Conservation (phyloP, 2,888 invertebrate genomes). For the Limnephilus rhombicus region DNA sequence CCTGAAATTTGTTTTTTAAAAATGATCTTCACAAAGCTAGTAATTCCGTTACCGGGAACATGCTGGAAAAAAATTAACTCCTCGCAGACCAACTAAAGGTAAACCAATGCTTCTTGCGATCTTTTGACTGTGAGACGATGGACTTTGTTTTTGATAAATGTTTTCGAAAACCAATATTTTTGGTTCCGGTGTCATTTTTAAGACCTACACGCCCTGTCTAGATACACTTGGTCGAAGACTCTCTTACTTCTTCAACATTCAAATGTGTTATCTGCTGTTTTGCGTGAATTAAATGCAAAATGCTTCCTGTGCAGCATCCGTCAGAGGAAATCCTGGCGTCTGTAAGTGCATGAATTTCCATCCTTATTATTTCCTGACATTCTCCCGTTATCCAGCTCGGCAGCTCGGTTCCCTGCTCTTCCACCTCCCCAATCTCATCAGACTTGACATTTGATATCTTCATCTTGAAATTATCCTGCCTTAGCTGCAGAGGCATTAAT, state of each 20-base stretch:
- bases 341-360: background rate
- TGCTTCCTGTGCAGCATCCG: background rate
- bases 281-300: background rate
- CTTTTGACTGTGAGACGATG: no score
- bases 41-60: no score
- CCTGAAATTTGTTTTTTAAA: no score
- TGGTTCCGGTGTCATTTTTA: no score
- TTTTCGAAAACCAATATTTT: no score
- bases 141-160: no score
- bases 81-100: no score
- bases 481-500: background rate
- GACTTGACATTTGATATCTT: slow-evolving; percentile 52
- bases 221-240: no score
- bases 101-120: no score
- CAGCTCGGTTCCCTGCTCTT: background rate
- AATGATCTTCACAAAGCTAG: no score
- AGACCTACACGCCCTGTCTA: no score
- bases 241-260: background rate
- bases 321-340: background rate
- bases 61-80: no score
- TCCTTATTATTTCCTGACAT: background rate
- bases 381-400: background rate
- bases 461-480: slow-evolving; percentile 35
- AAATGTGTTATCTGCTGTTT: background rate
- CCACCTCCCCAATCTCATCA: background rate